Evolutionary conservation across 2,888 invertebrate genomes (phyloP), one percentile per base, ranked within the genome.

Genomic region (Leptopilina myrica): DNA sequence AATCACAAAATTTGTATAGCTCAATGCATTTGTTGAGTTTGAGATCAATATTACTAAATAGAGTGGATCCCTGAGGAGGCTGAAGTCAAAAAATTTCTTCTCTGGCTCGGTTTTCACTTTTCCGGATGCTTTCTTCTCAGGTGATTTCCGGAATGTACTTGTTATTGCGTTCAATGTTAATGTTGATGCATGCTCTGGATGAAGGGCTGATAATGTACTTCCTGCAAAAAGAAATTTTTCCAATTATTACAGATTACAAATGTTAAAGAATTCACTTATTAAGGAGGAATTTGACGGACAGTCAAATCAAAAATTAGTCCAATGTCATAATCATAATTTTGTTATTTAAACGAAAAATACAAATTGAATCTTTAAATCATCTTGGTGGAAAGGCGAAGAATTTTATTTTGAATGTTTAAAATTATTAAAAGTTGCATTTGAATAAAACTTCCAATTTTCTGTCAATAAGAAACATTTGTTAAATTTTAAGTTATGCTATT

Each of bases 1-100:
- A 76, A 97, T 97, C 1, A 97, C 95, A 85, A 97, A 97, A 88
- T 97, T 97, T 0, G 97, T 97, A 86, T 97, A 97, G 80, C 97
- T 96, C 76, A 97, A 96, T 0, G 97, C 97, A 82, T 96, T 96
- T 0, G 97, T 96, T 66, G 96, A 97, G 87, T 97, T 97, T 0
- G 97, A 97, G 87, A 97, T 95, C 26, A 97, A 90, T 80, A 97
- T 96, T 0, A 97, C 95, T 78, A 97, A 92, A 88, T 97, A 97
- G 75, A 96, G 93, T 0, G 97, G 96, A 89, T 97, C 96, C 89
- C 93, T 95, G 0, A 97, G 90, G 0, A 97, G 91, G 33, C 95
- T 93, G 0, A 96, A 87, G 87, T 97, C 97, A 86, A 97, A 96
- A 86, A 96, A 95, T 89, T 95, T 96, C 77, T 93, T 76, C 49